Conservation (phyloP, 1,140 invertebrate genomes). For the Bactericera cockerelli region DNA sequence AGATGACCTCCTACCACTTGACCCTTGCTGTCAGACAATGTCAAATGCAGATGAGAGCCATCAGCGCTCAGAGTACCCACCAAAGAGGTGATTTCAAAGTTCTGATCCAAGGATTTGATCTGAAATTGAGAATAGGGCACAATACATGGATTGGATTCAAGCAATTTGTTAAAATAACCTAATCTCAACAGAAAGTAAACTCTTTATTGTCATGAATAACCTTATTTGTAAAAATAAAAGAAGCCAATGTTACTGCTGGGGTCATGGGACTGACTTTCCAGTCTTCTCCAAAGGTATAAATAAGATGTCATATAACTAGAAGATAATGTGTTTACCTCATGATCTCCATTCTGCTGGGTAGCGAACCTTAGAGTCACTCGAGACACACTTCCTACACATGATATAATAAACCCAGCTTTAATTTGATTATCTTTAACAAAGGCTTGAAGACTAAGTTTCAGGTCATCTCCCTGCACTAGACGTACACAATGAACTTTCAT, state of each 20-base stretch:
- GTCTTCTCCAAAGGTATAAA: no score
- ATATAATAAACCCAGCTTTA: conserved; percentile 30
- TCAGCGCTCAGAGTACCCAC: conserved; percentile 29
- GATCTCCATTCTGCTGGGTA: conserved; percentile 9
- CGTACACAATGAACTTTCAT: conserved; percentile 22
- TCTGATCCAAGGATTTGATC: conserved; percentile 26
- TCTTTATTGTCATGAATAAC: not conserved
- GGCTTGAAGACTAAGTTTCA: conserved; percentile 24
- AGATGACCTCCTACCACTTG: conserved; percentile 32
- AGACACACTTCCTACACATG: conserved; percentile 32
- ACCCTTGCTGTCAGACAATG: conserved; percentile 28
- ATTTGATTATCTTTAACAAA: conserved; percentile 25
- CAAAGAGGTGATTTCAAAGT: conserved; percentile 32
- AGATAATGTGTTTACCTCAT: no score
- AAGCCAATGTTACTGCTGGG: no score
- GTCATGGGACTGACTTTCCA: no score
- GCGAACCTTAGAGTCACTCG: conserved; percentile 31
- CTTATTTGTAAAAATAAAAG: no score
- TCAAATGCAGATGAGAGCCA: conserved; percentile 31
- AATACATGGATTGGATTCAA: no score
- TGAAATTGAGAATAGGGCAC: conserved; percentile 12
- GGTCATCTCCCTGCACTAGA: conserved; percentile 28
- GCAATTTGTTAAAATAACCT: not conserved
- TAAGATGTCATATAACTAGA: no score
- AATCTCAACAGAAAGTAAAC: not conserved